A percentile compares a stretch with the other conserved stretches of the same genome.
These are phyloP conservation scores for Euwallacea fornicatus DNA, from an alignment of 1,140 invertebrate species.

Conservation along the genomic window DNA sequence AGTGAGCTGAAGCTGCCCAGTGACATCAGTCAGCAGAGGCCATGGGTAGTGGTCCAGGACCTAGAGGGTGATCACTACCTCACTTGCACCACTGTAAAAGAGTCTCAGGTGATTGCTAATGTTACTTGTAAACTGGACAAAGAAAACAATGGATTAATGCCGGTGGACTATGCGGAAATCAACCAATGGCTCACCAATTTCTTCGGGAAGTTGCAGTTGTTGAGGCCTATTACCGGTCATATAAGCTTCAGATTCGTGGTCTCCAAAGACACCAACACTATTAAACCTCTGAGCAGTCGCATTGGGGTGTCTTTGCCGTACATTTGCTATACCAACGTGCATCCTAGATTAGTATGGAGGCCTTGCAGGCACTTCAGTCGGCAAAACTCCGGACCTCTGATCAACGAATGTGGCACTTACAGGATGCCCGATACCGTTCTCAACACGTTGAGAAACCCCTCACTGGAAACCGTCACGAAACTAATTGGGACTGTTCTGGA, in stretches of 20 bases:
- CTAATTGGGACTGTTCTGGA: slow-evolving; percentile 68
- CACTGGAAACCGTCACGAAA: slow-evolving; percentile 58
- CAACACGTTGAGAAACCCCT: slow-evolving; percentile 55
- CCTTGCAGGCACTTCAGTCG: slow-evolving; percentile 63
- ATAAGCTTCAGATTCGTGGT: slow-evolving; percentile 72
- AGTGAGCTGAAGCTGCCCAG: slow-evolving; percentile 65
- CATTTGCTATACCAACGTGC: slow-evolving; percentile 70
- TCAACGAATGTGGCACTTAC: slow-evolving; percentile 56
- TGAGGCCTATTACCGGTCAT: slow-evolving; percentile 69
- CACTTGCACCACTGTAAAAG: slow-evolving; percentile 78
- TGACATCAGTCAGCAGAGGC: slow-evolving; percentile 70
- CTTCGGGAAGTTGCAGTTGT: slow-evolving; percentile 63
- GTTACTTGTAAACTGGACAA: slow-evolving; percentile 73
- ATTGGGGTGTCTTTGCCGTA: slow-evolving; percentile 77
- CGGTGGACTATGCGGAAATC: slow-evolving; percentile 67
- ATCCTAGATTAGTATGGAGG: slow-evolving; percentile 65
- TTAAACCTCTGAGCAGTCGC: slow-evolving; percentile 66
- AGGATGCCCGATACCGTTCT: slow-evolving; percentile 59
- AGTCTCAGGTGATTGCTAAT: slow-evolving; percentile 73
- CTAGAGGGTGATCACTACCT: slow-evolving; percentile 72
- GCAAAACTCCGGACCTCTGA: slow-evolving; percentile 57
- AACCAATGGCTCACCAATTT: slow-evolving; percentile 72
- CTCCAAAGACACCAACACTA: slow-evolving; percentile 55
- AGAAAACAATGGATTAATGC: slow-evolving; percentile 66
- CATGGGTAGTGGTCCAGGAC: slow-evolving; percentile 75